phyloP scores from a whole-genome alignment of 2,113 vertebrate genomes.

The Podarcis cretensis region DNA sequence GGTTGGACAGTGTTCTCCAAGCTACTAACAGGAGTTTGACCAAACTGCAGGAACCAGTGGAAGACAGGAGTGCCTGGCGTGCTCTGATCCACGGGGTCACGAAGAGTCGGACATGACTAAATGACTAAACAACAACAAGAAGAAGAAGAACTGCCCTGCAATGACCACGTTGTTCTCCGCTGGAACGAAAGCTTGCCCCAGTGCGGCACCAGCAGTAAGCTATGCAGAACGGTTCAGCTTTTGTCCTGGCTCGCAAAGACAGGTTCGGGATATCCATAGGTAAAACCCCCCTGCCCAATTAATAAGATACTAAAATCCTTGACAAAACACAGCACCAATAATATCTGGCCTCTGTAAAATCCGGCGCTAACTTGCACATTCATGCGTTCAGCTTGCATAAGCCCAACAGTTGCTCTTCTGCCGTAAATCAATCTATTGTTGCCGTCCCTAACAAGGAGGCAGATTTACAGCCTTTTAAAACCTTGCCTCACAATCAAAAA shows the following conservation, averaged over 20 bases:
- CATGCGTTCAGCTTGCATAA: constrained; percentile 62
- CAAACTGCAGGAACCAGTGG: no score
- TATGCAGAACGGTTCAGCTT: not conserved
- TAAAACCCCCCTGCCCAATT: not conserved
- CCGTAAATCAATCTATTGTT: constrained; percentile 82
- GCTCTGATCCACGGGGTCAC: no score
- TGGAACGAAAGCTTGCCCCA: not conserved
- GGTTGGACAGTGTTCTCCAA: no score
- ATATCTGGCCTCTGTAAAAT: constrained; percentile 24
- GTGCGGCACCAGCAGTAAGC: not conserved
- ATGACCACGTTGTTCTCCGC: not conserved
- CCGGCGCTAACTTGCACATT: constrained; percentile 56
- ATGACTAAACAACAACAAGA: not conserved
- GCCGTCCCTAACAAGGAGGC: constrained; percentile 76
- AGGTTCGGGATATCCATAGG: not conserved
- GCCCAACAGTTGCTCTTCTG: constrained; percentile 72
- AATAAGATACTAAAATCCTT: constrained; percentile 42
- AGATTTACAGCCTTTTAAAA: constrained; percentile 80
- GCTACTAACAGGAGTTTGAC: no score
- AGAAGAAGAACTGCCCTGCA: not conserved
- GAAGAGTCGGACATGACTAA: no score
- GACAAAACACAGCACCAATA: constrained; percentile 47
- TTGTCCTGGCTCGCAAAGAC: not conserved
- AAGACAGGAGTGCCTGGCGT: no score
- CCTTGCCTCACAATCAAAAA: constrained; percentile 73